Evolutionary conservation across 1,140 invertebrate genomes (phyloP).

Genomic region (Sminthurides bifidus): DNA sequence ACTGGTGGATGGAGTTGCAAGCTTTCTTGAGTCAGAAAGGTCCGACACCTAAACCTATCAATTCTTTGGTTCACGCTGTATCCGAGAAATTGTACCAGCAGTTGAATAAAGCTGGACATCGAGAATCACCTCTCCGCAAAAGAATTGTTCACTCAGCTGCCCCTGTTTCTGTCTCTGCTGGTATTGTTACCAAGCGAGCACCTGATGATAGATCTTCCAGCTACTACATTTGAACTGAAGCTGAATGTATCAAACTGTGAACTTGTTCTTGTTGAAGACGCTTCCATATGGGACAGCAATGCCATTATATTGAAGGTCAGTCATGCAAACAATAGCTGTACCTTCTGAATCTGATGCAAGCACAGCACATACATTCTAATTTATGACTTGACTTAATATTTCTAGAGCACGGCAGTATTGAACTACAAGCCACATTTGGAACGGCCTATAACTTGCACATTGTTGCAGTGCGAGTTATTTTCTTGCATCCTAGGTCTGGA

Average conservation of each 20-base stretch:
- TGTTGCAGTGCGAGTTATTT: constrained; percentile 85
- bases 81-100: no score
- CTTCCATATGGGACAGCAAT: constrained; percentile 73
- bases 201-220: constrained; percentile 40
- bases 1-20: constrained; percentile 78
- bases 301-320: constrained; percentile 79
- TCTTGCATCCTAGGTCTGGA: constrained; percentile 83
- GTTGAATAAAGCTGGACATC: no score
- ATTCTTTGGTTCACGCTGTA: background rate
- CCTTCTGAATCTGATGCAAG: no score
- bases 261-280: constrained; percentile 84
- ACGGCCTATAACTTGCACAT: constrained; percentile 69
- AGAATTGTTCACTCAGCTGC: no score
- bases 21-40: constrained; percentile 54
- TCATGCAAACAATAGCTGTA: background rate
- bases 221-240: constrained; percentile 59
- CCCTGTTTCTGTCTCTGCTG: constrained; percentile 36
- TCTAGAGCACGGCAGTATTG: constrained; percentile 69
- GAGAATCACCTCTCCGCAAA: constrained; percentile 10
- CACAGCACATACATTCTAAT: no score
- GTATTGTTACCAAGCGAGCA: constrained; percentile 40
- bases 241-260: constrained; percentile 92
- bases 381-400: background rate
- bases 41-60: constrained; percentile 13
- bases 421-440: constrained; percentile 61